A percentile compares a stretch with the other conserved stretches of the same genome.
Evolutionary conservation across 2,797 vertebrate genomes (phyloP).

Genomic region (Echeneis naucrates): DNA sequence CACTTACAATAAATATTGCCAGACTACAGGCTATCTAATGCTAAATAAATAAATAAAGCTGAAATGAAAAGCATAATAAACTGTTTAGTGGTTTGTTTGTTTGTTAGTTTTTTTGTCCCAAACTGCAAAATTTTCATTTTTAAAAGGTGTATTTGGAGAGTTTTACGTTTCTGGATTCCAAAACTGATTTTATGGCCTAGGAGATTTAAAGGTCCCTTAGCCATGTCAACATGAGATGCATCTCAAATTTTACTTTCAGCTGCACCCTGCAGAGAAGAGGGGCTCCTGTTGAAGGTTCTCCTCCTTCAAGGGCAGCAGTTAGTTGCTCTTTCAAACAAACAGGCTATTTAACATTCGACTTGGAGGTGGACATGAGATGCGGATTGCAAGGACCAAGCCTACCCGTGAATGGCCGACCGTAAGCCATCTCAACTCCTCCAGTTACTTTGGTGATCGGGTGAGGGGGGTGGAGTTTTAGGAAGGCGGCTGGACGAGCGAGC

Average conservation of each 20-base stretch:
- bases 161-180: background rate
- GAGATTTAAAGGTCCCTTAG: background rate
- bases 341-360: conserved; percentile 24
- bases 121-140: no score
- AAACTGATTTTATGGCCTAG: no score
- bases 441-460: conserved; percentile 57
- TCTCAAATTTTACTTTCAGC: no score
- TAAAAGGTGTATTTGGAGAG: background rate
- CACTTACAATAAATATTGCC: no score
- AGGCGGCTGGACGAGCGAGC: background rate
- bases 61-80: no score
- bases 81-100: no score
- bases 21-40: no score
- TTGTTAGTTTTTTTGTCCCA: no score
- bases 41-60: no score
- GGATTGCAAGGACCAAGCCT: background rate
- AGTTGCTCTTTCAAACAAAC: background rate
- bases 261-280: background rate
- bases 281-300: background rate
- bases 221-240: background rate
- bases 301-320: background rate
- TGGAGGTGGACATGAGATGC: background rate
- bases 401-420: conserved; percentile 41
- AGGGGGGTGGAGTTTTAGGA: background rate
- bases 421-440: conserved; percentile 46